phyloP scores from a whole-genome alignment of 2,888 invertebrate species.

The Hirtodrosophila histrioides region DNA sequence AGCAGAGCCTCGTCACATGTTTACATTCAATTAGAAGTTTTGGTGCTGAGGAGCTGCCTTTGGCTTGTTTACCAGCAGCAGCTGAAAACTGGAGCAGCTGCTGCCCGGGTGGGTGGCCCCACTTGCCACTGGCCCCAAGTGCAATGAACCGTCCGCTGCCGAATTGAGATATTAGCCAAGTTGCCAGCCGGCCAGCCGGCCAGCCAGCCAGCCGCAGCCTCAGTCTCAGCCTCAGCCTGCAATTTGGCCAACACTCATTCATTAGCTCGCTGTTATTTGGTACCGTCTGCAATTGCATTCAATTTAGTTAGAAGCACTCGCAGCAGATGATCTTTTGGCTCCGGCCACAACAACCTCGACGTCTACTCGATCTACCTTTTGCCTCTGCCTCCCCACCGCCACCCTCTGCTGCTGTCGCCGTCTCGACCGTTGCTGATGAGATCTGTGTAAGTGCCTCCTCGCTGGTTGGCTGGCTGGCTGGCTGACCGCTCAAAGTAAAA shows the following conservation, averaged over 20 bases:
- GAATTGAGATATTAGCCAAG: slow-evolving; percentile 76
- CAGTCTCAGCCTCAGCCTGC: slow-evolving; percentile 18
- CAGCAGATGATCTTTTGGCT: slow-evolving; percentile 30
- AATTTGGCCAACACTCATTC: slow-evolving; percentile 79
- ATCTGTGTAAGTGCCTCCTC: slow-evolving; percentile 65
- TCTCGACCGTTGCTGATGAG: slow-evolving; percentile 58
- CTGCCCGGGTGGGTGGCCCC: slow-evolving; percentile 56
- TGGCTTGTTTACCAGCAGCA: slow-evolving; percentile 56
- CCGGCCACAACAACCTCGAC: slow-evolving; percentile 2
- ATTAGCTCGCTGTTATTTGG: slow-evolving; percentile 63
- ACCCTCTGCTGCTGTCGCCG: slow-evolving; percentile 26
- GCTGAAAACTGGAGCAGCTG: slow-evolving; percentile 58
- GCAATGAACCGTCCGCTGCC: slow-evolving; percentile 57
- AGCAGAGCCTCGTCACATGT: slow-evolving; percentile 54
- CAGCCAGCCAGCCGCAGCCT: not conserved
- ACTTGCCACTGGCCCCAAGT: slow-evolving; percentile 33
- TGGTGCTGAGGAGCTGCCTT: slow-evolving; percentile 27
- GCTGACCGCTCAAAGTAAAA: slow-evolving; percentile 59
- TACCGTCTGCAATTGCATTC: slow-evolving; percentile 70
- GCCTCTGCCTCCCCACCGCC: not conserved
- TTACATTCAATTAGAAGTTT: slow-evolving; percentile 78
- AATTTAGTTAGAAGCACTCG: slow-evolving; percentile 69
- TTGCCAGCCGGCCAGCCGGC: slow-evolving; percentile 14
- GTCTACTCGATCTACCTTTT: not conserved
- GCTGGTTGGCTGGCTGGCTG: slow-evolving; percentile 33